phyloP scores from a whole-genome alignment of 1,140 invertebrate species.

The Cherax destructor region DNA sequence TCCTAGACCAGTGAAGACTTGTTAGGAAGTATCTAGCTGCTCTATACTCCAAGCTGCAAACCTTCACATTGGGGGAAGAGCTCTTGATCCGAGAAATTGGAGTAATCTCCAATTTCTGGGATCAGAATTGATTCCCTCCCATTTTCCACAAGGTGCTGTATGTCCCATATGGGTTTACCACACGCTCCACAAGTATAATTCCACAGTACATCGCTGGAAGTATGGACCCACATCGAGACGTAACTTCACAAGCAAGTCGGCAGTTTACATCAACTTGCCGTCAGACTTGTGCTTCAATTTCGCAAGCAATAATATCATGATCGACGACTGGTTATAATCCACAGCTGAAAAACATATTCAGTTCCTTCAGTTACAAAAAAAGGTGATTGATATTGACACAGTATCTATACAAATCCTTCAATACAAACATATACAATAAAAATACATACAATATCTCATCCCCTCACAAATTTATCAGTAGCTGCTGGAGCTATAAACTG shows the following conservation, averaged over 20 bases:
- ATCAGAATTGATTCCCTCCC: too few species aligned
- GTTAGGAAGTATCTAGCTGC: slow-evolving; percentile 35
- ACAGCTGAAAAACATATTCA: slow-evolving; percentile 21
- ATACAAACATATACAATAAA: slow-evolving; percentile 68
- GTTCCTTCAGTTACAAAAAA: slow-evolving; percentile 26
- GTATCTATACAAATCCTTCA: slow-evolving; percentile 67
- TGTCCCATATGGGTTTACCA: background rate
- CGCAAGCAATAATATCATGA: slow-evolving; percentile 33
- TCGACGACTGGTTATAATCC: slow-evolving; percentile 35
- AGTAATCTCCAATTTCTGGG: too few species aligned
- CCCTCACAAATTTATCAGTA: slow-evolving; percentile 48
- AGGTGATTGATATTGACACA: slow-evolving; percentile 65
- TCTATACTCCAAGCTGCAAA: too few species aligned
- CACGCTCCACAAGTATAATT: background rate
- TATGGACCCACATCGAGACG: slow-evolving; percentile 17
- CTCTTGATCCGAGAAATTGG: too few species aligned
- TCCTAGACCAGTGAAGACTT: slow-evolving; percentile 33
- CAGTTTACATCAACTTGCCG: background rate
- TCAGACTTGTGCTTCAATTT: background rate
- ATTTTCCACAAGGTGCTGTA: too few species aligned
- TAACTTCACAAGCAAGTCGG: slow-evolving; percentile 9
- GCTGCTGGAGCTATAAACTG: slow-evolving; percentile 58
- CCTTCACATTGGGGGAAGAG: too few species aligned
- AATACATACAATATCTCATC: slow-evolving; percentile 56
- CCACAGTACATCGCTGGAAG: slow-evolving; percentile 5